Evolutionary conservation across 2,888 invertebrate species (phyloP).

Genomic region (Ennomos quercinarius): DNA sequence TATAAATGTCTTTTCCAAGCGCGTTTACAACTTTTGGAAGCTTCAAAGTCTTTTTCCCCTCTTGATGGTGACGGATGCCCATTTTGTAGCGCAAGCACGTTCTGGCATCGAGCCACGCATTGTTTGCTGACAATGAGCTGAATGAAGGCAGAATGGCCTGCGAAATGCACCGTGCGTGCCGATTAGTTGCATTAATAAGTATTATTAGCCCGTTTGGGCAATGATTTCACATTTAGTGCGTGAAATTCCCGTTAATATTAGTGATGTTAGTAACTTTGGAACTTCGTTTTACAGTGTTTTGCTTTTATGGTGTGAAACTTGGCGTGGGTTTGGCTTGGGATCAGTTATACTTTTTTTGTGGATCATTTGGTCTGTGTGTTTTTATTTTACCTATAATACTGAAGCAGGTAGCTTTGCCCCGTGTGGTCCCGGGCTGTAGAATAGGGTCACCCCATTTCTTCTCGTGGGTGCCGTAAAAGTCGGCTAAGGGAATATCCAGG

Average conservation of each 20-base stretch:
- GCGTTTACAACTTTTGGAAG: constrained; percentile 34
- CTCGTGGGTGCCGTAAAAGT: no score
- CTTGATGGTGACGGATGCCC: constrained; percentile 46
- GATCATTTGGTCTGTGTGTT: no score
- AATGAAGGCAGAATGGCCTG: constrained; percentile 26
- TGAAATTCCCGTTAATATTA: constrained; percentile 2
- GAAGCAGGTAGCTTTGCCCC: no score
- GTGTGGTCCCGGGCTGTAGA: no score
- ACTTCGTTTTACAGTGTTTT: background rate
- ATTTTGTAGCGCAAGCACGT: constrained; percentile 39
- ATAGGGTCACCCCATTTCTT: no score
- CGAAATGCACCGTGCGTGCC: constrained; percentile 27
- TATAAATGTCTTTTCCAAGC: constrained; percentile 29
- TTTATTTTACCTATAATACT: no score
- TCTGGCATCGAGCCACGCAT: constrained; percentile 40
- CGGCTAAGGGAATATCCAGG: no score
- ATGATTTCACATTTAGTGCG: constrained; percentile 11
- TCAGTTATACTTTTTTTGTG: no score
- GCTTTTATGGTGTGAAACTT: constrained; percentile 3
- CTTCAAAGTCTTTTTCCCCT: constrained; percentile 38
- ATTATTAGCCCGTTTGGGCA: constrained; percentile 10
- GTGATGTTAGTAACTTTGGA: constrained; percentile 1
- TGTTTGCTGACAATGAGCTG: constrained; percentile 28
- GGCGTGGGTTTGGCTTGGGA: background rate
- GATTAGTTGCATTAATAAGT: constrained; percentile 27